Percentiles rank a stretch among this genome's conserved stretches.
Conservation (phyloP, 1,140 invertebrate genomes). For the Penaeus vannamei region DNA sequence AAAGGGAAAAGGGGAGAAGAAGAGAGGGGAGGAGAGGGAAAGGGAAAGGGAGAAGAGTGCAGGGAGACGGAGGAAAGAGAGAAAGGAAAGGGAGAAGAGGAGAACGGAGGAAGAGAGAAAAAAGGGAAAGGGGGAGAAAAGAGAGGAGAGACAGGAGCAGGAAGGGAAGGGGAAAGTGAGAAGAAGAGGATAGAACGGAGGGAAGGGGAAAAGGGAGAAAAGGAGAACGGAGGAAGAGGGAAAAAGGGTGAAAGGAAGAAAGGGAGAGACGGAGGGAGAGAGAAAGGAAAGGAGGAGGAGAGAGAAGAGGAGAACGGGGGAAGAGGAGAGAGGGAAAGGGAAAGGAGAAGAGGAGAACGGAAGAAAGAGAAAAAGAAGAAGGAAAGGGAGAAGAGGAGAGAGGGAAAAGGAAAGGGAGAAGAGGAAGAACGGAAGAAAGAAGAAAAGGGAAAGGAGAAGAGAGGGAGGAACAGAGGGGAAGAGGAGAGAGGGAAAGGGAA, state of each 20-base stretch:
- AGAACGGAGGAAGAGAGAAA: not conserved
- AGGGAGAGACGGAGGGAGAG: not conserved
- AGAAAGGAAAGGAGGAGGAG: not conserved
- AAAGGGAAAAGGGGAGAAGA: too few relatives aligned
- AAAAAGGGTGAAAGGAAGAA: not conserved
- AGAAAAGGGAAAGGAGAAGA: not conserved
- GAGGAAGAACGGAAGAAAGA: not conserved
- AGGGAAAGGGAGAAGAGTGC: too few relatives aligned
- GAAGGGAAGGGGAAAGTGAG: not conserved
- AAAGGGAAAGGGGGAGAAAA: not conserved
- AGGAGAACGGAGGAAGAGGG: not conserved
- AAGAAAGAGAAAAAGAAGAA: not conserved
- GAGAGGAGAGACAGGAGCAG: too few relatives aligned
- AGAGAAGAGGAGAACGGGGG: not conserved
- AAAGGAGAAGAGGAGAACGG: not conserved
- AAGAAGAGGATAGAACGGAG: not conserved
- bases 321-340: not conserved
- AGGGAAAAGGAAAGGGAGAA: not conserved
- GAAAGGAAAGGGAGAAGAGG: not conserved
- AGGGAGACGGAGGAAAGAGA: not conserved
- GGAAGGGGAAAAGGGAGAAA: not conserved
- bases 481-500: not conserved
- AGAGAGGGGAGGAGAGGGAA: too few relatives aligned
- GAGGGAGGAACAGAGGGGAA: slow-evolving; percentile 5
- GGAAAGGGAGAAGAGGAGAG: not conserved